Evolutionary conservation across 2,113 vertebrate genomes (phyloP).

Genomic region (Camelus dromedarius): DNA sequence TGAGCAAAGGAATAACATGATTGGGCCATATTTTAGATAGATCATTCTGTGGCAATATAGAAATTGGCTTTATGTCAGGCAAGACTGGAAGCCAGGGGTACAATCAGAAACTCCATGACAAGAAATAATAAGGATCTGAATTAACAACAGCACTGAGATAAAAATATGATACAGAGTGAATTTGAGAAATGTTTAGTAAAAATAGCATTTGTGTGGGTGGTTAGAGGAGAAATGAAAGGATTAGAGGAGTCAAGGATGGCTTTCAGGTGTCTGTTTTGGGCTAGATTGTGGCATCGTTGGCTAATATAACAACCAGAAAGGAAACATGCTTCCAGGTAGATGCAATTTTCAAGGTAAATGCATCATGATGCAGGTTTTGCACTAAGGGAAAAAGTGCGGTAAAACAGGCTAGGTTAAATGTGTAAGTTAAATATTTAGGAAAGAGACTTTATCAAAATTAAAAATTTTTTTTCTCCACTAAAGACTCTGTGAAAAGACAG

Average conservation of each 20-base stretch:
- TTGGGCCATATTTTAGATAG: neutral
- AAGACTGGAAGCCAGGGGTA: neutral
- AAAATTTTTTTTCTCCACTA: neutral
- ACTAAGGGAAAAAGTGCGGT: neutral
- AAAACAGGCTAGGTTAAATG: neutral
- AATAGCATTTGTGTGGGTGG: neutral
- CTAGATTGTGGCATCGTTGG: neutral
- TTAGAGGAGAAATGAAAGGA: neutral
- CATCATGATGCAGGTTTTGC: neutral
- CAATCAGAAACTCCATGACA: neutral
- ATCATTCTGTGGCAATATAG: neutral
- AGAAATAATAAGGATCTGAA: neutral
- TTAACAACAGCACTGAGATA: neutral
- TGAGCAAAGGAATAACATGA: neutral
- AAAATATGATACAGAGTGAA: neutral
- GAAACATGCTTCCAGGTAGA: neutral
- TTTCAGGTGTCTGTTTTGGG: neutral
- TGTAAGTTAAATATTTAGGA: neutral
- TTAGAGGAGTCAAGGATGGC: neutral
- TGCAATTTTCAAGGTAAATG: neutral
- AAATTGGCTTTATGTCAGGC: neutral
- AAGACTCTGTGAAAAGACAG: constrained; percentile 18
- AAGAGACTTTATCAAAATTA: neutral
- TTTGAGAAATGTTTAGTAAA: neutral
- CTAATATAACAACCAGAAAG: neutral